Conservation (phyloP, 2,888 invertebrate species). For the Papilio elwesi region DNA sequence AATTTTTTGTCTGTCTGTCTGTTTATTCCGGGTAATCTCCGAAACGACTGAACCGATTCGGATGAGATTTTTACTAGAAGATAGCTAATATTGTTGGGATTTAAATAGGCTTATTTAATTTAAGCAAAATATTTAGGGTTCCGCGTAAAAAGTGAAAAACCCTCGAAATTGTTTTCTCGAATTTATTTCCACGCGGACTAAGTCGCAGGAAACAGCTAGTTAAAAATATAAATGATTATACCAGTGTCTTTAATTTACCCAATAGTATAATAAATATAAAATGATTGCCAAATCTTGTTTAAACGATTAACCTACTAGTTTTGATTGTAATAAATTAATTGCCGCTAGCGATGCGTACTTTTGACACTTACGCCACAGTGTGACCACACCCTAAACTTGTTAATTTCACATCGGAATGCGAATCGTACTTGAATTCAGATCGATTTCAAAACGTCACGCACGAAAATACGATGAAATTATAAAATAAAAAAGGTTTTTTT, state of each 20-base stretch:
- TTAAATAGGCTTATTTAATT: too few relatives aligned
- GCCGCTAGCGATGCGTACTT: conserved; percentile 20
- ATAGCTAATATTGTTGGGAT: too few relatives aligned
- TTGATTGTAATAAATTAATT: neutral
- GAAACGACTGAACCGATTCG: too few relatives aligned
- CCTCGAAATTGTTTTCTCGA: too few relatives aligned
- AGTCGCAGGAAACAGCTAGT: too few relatives aligned
- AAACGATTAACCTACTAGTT: conserved; percentile 19
- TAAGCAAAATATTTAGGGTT: too few relatives aligned
- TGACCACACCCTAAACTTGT: conserved; percentile 28
- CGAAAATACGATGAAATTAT: neutral
- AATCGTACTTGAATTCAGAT: neutral
- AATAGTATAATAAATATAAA: neutral
- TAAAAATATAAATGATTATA: too few relatives aligned
- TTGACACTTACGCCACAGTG: conserved; percentile 1
- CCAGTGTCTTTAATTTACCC: neutral
- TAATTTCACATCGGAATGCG: conserved; percentile 17
- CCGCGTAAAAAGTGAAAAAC: too few relatives aligned
- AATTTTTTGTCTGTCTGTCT: too few relatives aligned
- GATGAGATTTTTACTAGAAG: too few relatives aligned
- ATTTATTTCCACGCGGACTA: too few relatives aligned
- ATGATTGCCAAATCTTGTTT: neutral
- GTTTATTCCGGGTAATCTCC: too few relatives aligned
- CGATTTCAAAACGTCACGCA: conserved; percentile 16
- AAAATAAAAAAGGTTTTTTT: neutral